phyloP scores from a whole-genome alignment of 1,140 invertebrate species.

The Pseudobourletiella spinata region DNA sequence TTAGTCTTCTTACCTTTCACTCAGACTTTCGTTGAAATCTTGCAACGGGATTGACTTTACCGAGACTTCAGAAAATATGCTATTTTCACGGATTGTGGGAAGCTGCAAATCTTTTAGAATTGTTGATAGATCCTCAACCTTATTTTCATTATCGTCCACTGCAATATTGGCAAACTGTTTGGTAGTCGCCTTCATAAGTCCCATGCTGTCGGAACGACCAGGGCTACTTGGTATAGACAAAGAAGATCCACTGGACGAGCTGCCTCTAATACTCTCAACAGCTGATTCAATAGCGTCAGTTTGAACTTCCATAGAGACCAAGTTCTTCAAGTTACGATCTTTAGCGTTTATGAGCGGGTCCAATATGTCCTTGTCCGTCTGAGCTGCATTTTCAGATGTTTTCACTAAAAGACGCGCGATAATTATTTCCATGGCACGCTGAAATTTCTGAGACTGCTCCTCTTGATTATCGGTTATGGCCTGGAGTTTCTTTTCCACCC shows the following conservation, averaged over 20 bases:
- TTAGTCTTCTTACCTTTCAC: not conserved
- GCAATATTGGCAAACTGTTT: no score
- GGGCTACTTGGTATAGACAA: no score
- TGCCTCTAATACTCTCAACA: no score
- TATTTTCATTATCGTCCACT: not conserved
- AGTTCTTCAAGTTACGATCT: no score
- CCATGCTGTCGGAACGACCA: no score
- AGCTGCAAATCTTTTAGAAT: slow-evolving; percentile 26
- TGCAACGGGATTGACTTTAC: slow-evolving; percentile 15
- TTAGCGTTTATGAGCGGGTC: no score
- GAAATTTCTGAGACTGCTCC: not conserved
- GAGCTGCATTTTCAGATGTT: not conserved
- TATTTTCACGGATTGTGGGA: slow-evolving; percentile 14
- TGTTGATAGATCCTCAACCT: slow-evolving; percentile 18
- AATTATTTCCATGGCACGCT: no score
- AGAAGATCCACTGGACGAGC: no score
- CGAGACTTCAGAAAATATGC: slow-evolving; percentile 16
- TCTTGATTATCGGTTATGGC: slow-evolving; percentile 20
- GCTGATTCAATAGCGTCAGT: no score
- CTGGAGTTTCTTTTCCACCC: slow-evolving; percentile 15
- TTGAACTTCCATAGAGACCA: no score
- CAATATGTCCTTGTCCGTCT: no score
- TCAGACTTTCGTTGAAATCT: slow-evolving; percentile 11
- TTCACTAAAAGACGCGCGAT: not conserved
- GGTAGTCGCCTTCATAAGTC: no score